Percentiles rank a stretch among this genome's conserved stretches.
Evolutionary conservation across 2,888 invertebrate genomes (phyloP).

Genomic region (Chrysolina oricalcia): DNA sequence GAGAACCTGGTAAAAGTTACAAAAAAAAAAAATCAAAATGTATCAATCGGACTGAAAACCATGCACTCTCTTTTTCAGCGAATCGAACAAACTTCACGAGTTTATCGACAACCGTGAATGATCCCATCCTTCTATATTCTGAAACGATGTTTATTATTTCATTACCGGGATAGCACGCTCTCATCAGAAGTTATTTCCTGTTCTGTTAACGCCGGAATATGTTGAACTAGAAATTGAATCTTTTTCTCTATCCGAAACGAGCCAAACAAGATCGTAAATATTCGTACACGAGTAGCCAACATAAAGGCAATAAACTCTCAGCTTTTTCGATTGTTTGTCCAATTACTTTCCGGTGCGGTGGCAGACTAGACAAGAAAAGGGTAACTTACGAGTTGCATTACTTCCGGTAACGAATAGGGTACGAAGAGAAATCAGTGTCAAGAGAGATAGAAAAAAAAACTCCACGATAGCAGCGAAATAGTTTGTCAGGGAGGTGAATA

Average conservation of each 20-base stretch:
- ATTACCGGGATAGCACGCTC: neutral
- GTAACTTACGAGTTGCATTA: neutral
- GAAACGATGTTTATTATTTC: neutral
- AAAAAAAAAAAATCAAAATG: too few relatives aligned
- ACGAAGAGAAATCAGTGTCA: neutral
- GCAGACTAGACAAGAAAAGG: neutral
- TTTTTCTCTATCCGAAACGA: neutral
- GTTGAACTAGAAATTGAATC: neutral
- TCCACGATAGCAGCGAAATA: neutral
- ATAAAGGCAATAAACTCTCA: neutral
- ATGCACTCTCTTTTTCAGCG: too few relatives aligned
- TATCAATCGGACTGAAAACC: too few relatives aligned
- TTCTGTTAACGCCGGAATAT: neutral
- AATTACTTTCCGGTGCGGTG: neutral
- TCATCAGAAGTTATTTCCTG: neutral
- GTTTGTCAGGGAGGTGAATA: too few relatives aligned
- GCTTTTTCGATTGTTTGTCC: neutral
- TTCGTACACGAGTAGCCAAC: neutral
- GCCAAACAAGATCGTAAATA: constrained; percentile 17
- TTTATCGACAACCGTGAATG: neutral
- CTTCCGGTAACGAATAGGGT: neutral
- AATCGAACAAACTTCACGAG: too few relatives aligned
- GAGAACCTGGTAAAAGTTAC: too few relatives aligned
- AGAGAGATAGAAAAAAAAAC: neutral
- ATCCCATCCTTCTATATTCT: neutral